Evolutionary conservation across 2,888 invertebrate species (phyloP), one percentile per base, ranked within the genome.

Genomic region (Sisyra terminalis): DNA sequence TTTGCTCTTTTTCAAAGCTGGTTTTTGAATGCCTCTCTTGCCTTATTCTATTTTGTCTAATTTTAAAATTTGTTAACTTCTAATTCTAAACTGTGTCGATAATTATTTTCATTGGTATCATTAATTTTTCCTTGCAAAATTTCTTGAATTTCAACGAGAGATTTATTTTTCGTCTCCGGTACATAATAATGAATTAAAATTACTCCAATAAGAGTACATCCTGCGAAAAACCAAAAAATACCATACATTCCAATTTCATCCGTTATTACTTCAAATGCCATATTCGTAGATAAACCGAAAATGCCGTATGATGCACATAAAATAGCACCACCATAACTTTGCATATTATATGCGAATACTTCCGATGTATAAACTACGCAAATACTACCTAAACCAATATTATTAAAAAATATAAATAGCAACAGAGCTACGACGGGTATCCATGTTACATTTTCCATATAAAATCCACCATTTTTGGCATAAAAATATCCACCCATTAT

Each of bases 331-430:
- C 16, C 37, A 42, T 44, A 47, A 5, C 41, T 30, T 29, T 36
- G 44, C 35, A 45, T 29, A 24, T 32, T 29, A 29, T 39, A 36
- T 5, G 45, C 42, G 31, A 47, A 47, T 15, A 47, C 35, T 41
- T 47, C 47, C 11, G 45, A 39, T 8, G 43, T 32, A 10, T 45
- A 13, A 2, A 46, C 40, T 9, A 75, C 73, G 0, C 75, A 69
- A 24, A 76, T 51, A 14, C 72, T 75, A 2, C 71, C 73, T 24
- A 76, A 58, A 1, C 77, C 77, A 4, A 71, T 55, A 0, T 73
- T 69, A 39, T 72, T 71, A 11, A 72, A 55, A 3, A 75, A 54
- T 41, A 73, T 71, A 50, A 74, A 76, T 8, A 68, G 57, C 37
- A 74, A 54, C 1, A 75, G 61, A 1, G 72, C 73, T 1, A 65